phyloP scores from a whole-genome alignment of 2,888 invertebrate genomes.

The Nemurella pictetii region DNA sequence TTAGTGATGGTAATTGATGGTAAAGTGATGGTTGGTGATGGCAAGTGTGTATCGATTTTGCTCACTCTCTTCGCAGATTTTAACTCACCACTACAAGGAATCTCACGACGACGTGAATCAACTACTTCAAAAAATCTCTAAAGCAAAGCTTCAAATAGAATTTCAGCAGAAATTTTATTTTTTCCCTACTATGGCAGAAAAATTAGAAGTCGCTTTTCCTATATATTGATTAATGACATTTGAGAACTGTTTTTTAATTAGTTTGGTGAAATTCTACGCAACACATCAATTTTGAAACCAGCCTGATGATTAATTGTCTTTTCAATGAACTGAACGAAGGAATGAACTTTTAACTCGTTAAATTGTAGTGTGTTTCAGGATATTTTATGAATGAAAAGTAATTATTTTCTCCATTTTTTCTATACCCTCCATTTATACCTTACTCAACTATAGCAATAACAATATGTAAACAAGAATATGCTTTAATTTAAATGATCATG shows the following conservation, averaged over 20 bases:
- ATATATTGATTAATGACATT: conserved; percentile 20
- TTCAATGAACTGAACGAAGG: conserved; percentile 8
- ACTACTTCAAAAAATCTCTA: no score
- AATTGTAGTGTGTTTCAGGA: conserved; percentile 1
- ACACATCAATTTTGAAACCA: conserved; percentile 7
- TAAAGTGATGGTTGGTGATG: no score
- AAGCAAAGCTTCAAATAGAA: background rate
- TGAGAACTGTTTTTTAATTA: conserved; percentile 5
- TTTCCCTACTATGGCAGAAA: background rate
- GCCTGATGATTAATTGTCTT: conserved; percentile 16
- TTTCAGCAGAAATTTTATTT: background rate
- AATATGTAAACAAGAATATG: no score
- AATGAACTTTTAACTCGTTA: background rate
- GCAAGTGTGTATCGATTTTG: no score
- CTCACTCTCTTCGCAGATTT: no score
- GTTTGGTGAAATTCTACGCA: conserved; percentile 16
- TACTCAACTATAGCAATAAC: no score
- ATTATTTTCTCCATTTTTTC: background rate
- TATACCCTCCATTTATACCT: background rate
- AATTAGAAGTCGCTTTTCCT: conserved; percentile 1
- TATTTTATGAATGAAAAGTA: conserved; percentile 2
- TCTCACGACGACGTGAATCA: no score
- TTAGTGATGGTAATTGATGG: no score
- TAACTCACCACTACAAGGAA: no score
- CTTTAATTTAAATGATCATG: no score